phyloP scores from a whole-genome alignment of 2,113 vertebrate species.

The Bubalus kerabau region DNA sequence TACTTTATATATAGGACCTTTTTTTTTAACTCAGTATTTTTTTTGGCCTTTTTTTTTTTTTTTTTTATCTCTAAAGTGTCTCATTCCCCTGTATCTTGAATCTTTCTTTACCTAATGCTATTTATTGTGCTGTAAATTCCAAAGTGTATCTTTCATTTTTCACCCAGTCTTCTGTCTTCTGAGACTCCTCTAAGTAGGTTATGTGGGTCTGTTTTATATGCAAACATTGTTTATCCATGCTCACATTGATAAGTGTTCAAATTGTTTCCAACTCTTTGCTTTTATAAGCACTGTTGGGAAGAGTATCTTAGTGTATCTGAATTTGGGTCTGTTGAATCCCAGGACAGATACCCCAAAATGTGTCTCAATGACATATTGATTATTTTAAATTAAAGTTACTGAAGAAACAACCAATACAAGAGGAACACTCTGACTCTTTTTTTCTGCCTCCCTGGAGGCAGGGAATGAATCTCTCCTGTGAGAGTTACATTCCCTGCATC shows the following conservation, averaged over 20 bases:
- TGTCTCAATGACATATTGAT: neutral
- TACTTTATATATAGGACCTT: neutral
- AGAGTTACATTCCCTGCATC: neutral
- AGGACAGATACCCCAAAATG: neutral
- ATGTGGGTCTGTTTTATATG: neutral
- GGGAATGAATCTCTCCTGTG: neutral
- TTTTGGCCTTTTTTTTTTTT: neutral
- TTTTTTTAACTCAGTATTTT: neutral
- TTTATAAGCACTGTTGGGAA: neutral
- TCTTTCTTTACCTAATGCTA: neutral
- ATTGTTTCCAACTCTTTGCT: slow-evolving; percentile 6
- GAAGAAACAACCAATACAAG: neutral
- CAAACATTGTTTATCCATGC: neutral
- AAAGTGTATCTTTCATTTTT: neutral
- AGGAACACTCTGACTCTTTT: neutral
- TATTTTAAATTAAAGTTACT: neutral
- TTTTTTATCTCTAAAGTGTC: neutral
- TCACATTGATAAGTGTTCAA: neutral
- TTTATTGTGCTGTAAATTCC: neutral
- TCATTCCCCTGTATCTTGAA: neutral
- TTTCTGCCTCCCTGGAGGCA: neutral
- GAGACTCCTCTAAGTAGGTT: slow-evolving; percentile 4
- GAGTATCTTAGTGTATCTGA: neutral
- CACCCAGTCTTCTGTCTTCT: neutral
- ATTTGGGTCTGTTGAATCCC: neutral